Base-by-base conservation (phyloP, 2,797 vertebrate genomes). In the Halcyon badia region DNA sequence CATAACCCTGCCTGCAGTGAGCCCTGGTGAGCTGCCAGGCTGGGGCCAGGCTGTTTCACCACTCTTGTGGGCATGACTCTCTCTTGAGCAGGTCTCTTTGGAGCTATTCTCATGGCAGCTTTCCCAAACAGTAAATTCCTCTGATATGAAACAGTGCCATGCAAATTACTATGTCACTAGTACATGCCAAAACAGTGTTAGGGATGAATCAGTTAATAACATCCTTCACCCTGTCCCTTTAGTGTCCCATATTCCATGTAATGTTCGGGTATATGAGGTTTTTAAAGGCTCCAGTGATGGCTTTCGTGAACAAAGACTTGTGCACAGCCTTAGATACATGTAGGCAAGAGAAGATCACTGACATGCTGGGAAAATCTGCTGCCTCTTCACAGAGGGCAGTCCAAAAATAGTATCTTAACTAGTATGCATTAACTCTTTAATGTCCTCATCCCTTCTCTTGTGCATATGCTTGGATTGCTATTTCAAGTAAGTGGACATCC, bases 291-390 rank as follows among this genome's bases (percentile, higher is more conserved):
- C 30, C 49, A 14, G 33, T 58, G 76, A 35, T 71, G 91, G 60
- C 57, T 83, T 28, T 80, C 7, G 15, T 30, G 25, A 78, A 21
- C 54, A 60, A 28, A 64, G n/a, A 51, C 41, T 83, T 60, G 17
- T 5, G 15, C 0, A 14, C 39, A 90, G 66, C 24, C 41, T 69
- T 8, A 89, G 46, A 72, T 64, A 76, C 1, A 0, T 65, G 57
- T 54, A 83, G 64, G 69, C 54, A 95, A 90, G 33, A 82, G 28
- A 51, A 86, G 69, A 26, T 91, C 88, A 78, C 46, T 24, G 69
- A 86, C 16, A 17, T 39, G 41, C 57, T 94, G 83, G 41, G 90
- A 93, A 95, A 94, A 91, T 86, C 57, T 88, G 9, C 81, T 77
- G 52, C 65, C 46, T 91, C 26, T 69, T 91, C 58, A 72, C 0